Percentiles rank a stretch among this genome's conserved stretches.
Conservation (phyloP, 2,113 vertebrate genomes). For the Plecturocebus donacophilus region DNA sequence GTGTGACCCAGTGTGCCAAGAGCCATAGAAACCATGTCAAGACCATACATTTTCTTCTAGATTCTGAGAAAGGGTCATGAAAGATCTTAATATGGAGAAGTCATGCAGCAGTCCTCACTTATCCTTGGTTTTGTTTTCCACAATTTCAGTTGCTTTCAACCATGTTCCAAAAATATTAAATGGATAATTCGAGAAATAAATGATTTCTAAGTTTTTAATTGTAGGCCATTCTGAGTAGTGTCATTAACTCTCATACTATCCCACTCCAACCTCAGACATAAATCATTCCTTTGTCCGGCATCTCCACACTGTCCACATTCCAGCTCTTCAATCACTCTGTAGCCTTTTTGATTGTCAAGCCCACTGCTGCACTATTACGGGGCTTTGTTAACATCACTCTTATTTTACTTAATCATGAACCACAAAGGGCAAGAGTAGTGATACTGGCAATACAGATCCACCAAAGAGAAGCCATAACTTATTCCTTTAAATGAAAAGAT, state of each 20-base stretch:
- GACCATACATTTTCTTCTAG: not conserved
- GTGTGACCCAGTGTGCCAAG: not conserved
- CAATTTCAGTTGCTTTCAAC: not conserved
- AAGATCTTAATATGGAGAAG: not conserved
- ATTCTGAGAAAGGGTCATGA: not conserved
- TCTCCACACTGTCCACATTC: not conserved
- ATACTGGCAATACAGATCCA: no score
- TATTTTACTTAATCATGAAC: not conserved
- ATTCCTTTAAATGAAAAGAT: not conserved
- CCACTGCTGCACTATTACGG: not conserved
- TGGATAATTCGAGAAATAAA: not conserved
- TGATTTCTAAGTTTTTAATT: not conserved
- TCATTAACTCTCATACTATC: accelerated
- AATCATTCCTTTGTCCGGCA: not conserved
- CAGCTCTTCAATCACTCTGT: not conserved
- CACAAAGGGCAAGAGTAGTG: not conserved
- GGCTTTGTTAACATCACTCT: not conserved
- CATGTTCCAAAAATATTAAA: not conserved
- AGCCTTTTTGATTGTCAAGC: not conserved
- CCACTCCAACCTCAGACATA: accelerated
- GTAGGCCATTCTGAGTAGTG: not conserved
- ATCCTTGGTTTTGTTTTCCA: not conserved
- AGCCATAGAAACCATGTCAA: not conserved
- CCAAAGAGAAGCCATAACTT: not conserved
- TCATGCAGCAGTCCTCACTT: not conserved